A percentile compares a stretch with the other conserved stretches of the same genome.
These are phyloP conservation scores for Marcusenius ussheri DNA, from an alignment of 2,113 vertebrate genomes.

Conservation along the genomic window DNA sequence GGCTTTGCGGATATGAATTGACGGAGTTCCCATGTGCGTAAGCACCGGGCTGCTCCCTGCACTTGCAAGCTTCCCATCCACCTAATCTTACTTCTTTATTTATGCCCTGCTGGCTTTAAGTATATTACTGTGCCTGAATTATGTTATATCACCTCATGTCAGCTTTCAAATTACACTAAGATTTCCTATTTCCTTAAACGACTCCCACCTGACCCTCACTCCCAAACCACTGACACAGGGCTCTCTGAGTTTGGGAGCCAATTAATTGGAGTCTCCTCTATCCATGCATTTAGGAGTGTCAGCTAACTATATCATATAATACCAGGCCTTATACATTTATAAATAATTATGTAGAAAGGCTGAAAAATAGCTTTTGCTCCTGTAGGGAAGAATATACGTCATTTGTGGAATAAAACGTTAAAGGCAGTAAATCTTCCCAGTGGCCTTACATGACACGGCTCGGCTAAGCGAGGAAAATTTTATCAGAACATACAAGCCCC, in stretches of 20 bases:
- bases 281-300: neutral
- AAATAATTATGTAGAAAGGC: neutral
- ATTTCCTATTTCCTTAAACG: neutral
- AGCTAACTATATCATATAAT: neutral
- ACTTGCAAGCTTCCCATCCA: neutral
- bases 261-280: neutral
- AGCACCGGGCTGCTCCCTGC: neutral
- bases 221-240: neutral
- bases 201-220: neutral
- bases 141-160: neutral
- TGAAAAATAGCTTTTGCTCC: neutral
- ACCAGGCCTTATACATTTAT: neutral
- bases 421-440: neutral
- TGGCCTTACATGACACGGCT: neutral
- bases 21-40: neutral
- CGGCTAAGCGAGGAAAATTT: neutral
- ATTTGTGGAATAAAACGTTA: neutral
- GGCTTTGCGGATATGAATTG: neutral
- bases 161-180: neutral
- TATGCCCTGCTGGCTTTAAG: neutral
- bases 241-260: neutral
- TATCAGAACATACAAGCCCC: conserved; percentile 4
- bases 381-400: neutral
- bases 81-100: neutral
- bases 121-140: neutral